Conservation (phyloP, 1,140 invertebrate species). For the Riptortus pedestris region DNA sequence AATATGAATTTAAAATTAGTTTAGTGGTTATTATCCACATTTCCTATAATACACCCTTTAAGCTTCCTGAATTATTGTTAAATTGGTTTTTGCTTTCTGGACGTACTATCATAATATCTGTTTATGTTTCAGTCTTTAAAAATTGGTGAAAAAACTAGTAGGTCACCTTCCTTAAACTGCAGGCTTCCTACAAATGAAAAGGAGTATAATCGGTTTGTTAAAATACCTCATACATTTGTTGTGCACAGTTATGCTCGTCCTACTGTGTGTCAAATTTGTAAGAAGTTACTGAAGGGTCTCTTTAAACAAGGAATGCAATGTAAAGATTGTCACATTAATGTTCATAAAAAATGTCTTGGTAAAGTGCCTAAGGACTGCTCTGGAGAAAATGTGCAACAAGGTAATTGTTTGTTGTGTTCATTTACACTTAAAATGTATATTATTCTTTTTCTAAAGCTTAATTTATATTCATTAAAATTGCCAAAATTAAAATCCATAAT, state of each 20-base stretch:
- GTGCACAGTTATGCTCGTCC: conserved; percentile 90
- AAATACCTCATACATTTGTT: conserved; percentile 84
- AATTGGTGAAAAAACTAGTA: conserved; percentile 40
- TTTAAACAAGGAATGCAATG: conserved; percentile 96
- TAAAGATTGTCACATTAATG: conserved; percentile 96
- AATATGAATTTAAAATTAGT: too few relatives aligned
- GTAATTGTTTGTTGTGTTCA: conserved; percentile 20
- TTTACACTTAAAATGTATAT: too few relatives aligned
- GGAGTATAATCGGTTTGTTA: conserved; percentile 57
- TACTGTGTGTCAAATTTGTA: conserved; percentile 91
- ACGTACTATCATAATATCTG: background rate
- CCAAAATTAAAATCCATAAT: too few relatives aligned
- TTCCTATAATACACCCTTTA: too few relatives aligned
- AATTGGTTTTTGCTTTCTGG: too few relatives aligned
- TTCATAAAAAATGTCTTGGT: conserved; percentile 92
- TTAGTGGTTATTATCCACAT: too few relatives aligned
- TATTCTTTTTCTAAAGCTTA: too few relatives aligned
- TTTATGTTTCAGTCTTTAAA: conserved; percentile 17
- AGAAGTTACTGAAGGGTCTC: conserved; percentile 86
- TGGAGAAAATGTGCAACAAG: conserved; percentile 50
- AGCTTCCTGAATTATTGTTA: too few relatives aligned
- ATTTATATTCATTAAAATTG: too few relatives aligned
- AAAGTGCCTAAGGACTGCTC: conserved; percentile 92
- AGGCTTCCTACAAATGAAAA: conserved; percentile 61
- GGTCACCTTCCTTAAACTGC: conserved; percentile 66